These are phyloP conservation scores for Argyrosomus japonicus DNA, from an alignment of 2,113 vertebrate genomes.

Conservation along the genomic window DNA sequence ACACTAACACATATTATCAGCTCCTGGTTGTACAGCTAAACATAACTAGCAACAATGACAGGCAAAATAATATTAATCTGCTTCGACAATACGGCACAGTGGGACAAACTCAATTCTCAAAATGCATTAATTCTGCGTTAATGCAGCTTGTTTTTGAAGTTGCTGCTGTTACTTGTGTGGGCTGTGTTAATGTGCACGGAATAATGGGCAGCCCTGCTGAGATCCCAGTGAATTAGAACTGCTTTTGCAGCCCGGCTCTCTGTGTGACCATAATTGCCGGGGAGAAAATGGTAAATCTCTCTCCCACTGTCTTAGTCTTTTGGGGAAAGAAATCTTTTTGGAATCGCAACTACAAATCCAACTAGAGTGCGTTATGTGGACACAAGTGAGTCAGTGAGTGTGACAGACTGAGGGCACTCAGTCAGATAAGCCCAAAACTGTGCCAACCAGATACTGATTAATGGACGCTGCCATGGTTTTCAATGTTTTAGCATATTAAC, in stretches of 20 bases:
- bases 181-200: conserved; percentile 53
- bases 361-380: conserved; percentile 15
- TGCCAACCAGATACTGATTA: conserved; percentile 1
- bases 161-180: conserved; percentile 46
- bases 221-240: conserved; percentile 41
- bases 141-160: conserved; percentile 63
- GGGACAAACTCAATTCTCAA: conserved; percentile 53
- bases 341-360: conserved; percentile 33
- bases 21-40: conserved; percentile 4
- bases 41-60: conserved; percentile 22
- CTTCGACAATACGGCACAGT: conserved; percentile 40
- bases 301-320: conserved; percentile 18
- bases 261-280: conserved; percentile 56
- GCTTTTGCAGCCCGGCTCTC: conserved; percentile 47
- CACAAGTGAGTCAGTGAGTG: conserved; percentile 16
- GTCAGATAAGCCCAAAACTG: conserved; percentile 22
- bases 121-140: conserved; percentile 57
- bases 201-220: conserved; percentile 62
- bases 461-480: not conserved
- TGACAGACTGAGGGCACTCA: conserved; percentile 17
- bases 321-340: conserved; percentile 23
- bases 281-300: conserved; percentile 56
- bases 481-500: not conserved
- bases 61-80: conserved; percentile 53
- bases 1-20: conserved; percentile 18